A percentile compares a stretch with the other conserved stretches of the same genome.
phyloP scores from a whole-genome alignment of 2,888 invertebrate genomes.

The Cosmorhoe ocellata region DNA sequence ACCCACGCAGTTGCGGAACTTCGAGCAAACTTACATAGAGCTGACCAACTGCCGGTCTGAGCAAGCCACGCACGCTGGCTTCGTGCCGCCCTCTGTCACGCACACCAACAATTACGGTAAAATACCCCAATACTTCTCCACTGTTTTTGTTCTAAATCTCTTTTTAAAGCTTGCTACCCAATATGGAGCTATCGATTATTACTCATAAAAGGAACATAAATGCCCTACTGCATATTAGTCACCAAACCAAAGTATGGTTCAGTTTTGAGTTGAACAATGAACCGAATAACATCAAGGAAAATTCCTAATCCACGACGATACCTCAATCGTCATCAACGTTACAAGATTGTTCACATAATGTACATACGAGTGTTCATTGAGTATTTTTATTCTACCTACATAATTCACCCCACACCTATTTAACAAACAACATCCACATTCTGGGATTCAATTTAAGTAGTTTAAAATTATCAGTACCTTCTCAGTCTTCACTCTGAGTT shows the following conservation, averaged over 20 bases:
- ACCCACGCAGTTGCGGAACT: conserved; percentile 94
- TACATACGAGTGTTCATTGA: no score
- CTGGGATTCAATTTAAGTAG: no score
- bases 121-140: no score
- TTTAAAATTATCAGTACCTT: no score
- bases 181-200: no score
- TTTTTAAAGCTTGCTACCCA: no score
- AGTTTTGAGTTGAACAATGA: not conserved
- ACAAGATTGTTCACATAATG: not conserved
- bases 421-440: no score
- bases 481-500: no score
- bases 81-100: conserved; percentile 91
- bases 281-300: not conserved
- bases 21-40: conserved; percentile 96
- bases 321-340: not conserved
- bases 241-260: not conserved
- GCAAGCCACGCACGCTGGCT: conserved; percentile 93
- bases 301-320: conserved; percentile 1
- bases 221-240: not conserved
- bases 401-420: no score
- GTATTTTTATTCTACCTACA: no score
- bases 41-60: conserved; percentile 90
- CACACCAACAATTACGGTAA: conserved; percentile 79
- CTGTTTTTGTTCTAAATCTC: no score
- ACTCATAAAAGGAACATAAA: conserved; percentile 1